Base-by-base conservation (phyloP, 2,797 vertebrate species). In the Eulemur mongoz region DNA sequence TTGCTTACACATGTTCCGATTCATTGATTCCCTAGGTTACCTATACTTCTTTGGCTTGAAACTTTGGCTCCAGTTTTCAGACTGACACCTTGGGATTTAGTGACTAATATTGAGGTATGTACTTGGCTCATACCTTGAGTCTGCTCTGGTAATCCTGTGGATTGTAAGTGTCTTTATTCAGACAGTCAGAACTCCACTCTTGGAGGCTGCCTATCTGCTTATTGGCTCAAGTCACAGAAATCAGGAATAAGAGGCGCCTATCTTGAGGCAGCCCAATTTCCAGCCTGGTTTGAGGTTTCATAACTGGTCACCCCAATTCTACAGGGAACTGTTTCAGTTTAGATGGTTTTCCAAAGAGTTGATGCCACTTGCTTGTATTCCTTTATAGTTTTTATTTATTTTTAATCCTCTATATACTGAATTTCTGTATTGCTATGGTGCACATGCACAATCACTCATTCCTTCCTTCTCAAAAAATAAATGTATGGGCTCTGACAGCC, bases 331-430 rank as follows among this genome's bases (percentile, higher is more conserved):
- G 50, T 83, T 79, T 78, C n/a, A 35, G 12, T 76, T 45, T 54
- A 82, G 12, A 76, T 40, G 61, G 23, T 27, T 92, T 93, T 87
- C 54, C 23, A 84, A 95, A 92, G 89, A 91, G 54, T 78, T 89
- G 85, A 50, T 83, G 52, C 27, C 23, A 18, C 75, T 89, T 80
- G 32, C 30, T 57, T 91, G 7, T n/a, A 18, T 92, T 94, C 61
- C 45, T 25, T 89, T 92, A 86, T 11, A 80, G 22, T 72, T 80
- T 89, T 81, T 61, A 35, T 50, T 63, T 43, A 38, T 84, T 85
- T 70, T 83, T 73, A 57, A 50, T 59, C 86, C 11, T 79, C 40
- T 67, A 7, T 52, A 30, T 75, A 32, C n/a, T 82, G 9, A 63
- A 48, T 92, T 89, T 93, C 54, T 73, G 40, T 70, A 73, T 61